phyloP scores from a whole-genome alignment of 2,797 vertebrate species.

The Dermochelys coriacea region DNA sequence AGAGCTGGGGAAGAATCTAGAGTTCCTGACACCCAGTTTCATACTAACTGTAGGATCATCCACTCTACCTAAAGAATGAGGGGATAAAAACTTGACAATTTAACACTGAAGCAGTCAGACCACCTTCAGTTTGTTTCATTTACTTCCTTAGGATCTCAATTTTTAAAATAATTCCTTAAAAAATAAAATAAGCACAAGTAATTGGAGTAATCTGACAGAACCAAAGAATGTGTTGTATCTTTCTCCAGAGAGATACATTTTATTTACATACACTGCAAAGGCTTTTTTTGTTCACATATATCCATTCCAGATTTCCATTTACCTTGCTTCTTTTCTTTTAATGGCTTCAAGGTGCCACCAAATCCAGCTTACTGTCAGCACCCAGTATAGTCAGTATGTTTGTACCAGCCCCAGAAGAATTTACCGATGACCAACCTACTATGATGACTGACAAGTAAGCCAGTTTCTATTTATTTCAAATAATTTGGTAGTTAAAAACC shows the following conservation, averaged over 20 bases:
- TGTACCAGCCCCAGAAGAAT: conserved; percentile 97
- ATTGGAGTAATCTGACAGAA: background rate
- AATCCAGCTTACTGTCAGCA: conserved; percentile 96
- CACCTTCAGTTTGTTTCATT: background rate
- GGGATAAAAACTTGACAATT: background rate
- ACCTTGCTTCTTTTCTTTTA: background rate
- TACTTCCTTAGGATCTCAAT: background rate
- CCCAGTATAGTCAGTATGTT: conserved; percentile 99
- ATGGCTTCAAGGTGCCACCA: conserved; percentile 88
- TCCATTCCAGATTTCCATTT: background rate
- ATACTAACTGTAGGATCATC: background rate
- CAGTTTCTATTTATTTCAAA: conserved; percentile 22
- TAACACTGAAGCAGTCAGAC: background rate
- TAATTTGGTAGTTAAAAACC: background rate
- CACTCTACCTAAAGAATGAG: background rate
- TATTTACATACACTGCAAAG: background rate
- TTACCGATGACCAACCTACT: conserved; percentile 96
- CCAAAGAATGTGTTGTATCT: background rate
- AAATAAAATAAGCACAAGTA: background rate
- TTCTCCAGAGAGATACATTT: background rate
- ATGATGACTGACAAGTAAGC: conserved; percentile 96
- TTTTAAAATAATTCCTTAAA: background rate
- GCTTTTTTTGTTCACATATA: background rate
- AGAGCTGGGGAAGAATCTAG: background rate
- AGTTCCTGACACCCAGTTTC: background rate